Conservation (phyloP, 1,140 invertebrate genomes). For the Cylas formicarius region DNA sequence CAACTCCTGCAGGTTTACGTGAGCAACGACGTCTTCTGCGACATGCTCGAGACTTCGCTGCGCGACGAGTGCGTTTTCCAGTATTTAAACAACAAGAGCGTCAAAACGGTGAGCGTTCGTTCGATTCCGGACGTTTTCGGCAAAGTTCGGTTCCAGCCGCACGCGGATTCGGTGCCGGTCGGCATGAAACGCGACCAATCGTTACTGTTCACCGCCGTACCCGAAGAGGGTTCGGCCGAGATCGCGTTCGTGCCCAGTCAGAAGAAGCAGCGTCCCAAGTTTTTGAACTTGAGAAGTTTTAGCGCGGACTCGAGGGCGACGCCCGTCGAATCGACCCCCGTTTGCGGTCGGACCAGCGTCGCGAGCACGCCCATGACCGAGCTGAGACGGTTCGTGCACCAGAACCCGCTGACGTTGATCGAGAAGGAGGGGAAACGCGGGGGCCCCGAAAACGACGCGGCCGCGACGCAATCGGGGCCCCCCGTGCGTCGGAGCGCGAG, state of each 20-base stretch:
- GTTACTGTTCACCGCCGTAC: constrained; percentile 66
- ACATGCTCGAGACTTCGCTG: constrained; percentile 44
- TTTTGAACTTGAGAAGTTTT: constrained; percentile 41
- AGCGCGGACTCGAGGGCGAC: constrained; percentile 15
- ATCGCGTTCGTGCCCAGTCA: constrained; percentile 32
- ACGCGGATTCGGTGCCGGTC: no score
- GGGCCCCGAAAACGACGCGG: no score
- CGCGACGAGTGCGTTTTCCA: constrained; percentile 22
- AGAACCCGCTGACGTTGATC: constrained; percentile 59
- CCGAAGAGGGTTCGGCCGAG: constrained; percentile 53
- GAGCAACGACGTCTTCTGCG: constrained; percentile 52
- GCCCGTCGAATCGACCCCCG: constrained; percentile 37
- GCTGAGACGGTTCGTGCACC: constrained; percentile 56
- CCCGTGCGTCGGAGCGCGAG: no score
- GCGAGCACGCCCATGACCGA: constrained; percentile 69
- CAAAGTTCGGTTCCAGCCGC: background rate
- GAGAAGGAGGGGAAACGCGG: no score
- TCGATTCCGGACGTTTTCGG: background rate
- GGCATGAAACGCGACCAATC: constrained; percentile 69
- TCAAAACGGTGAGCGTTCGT: constrained; percentile 24
- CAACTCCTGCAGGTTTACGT: constrained; percentile 73
- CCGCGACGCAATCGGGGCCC: no score
- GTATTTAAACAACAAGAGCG: constrained; percentile 26
- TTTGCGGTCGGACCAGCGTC: constrained; percentile 58
- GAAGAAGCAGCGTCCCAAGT: constrained; percentile 40